phyloP scores from a whole-genome alignment of 2,888 invertebrate genomes.

The Holacanthella duospinosa region DNA sequence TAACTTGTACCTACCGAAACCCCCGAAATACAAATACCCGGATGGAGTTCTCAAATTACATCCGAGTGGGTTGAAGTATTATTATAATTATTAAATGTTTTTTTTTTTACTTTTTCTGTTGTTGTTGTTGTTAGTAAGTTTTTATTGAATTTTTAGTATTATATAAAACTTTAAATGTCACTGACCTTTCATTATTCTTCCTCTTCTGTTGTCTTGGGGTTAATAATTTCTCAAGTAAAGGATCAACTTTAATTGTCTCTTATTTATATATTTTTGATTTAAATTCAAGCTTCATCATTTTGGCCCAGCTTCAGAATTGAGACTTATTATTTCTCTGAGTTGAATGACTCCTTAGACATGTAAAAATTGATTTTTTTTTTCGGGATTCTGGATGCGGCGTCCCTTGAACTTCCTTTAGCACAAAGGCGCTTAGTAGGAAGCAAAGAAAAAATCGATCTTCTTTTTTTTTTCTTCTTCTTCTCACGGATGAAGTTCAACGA shows the following conservation, averaged over 20 bases:
- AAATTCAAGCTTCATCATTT: too few species aligned
- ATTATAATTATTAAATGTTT: too few species aligned
- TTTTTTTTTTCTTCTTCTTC: too few species aligned
- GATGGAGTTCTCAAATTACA: not conserved
- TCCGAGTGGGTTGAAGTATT: not conserved
- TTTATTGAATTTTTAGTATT: not conserved
- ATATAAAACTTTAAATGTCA: not conserved
- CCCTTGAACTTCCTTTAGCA: not conserved
- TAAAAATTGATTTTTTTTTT: not conserved
- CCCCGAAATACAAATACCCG: not conserved
- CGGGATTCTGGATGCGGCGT: not conserved
- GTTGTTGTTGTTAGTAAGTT: too few species aligned
- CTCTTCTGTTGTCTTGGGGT: too few species aligned
- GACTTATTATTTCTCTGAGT: not conserved
- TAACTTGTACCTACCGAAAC: too few species aligned
- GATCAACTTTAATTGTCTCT: too few species aligned
- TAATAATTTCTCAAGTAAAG: too few species aligned
- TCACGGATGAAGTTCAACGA: slow-evolving; percentile 5
- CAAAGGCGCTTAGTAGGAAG: not conserved
- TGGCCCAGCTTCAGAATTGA: too few species aligned
- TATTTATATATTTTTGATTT: too few species aligned
- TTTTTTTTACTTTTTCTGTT: too few species aligned
- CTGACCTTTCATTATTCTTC: not conserved
- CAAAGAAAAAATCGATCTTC: slow-evolving; percentile 18
- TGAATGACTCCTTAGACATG: not conserved